phyloP scores from a whole-genome alignment of 2,113 vertebrate species.

The Peucedramus taeniatus region DNA sequence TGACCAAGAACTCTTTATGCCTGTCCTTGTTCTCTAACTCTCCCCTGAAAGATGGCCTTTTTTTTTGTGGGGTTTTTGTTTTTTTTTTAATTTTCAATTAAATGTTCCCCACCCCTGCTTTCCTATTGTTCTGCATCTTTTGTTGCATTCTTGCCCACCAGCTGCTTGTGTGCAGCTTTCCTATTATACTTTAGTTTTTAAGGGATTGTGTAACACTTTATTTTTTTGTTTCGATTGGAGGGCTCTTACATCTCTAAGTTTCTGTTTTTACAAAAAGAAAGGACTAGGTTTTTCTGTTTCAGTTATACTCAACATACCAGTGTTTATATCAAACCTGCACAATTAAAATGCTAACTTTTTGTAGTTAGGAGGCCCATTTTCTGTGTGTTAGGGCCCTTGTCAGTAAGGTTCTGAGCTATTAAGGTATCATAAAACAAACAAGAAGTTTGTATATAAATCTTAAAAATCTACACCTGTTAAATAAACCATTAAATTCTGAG shows the following conservation, averaged over 20 bases:
- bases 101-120: neutral
- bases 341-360: neutral
- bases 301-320: neutral
- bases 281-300: neutral
- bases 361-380: neutral
- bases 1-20: neutral
- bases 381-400: neutral
- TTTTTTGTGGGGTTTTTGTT: too few species aligned
- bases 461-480: neutral
- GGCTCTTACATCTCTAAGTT: neutral
- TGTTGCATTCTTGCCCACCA: neutral
- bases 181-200: neutral
- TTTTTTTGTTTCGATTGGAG: neutral
- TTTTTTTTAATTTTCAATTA: neutral
- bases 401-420: neutral
- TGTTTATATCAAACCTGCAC: neutral
- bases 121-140: neutral
- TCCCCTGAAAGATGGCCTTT: neutral
- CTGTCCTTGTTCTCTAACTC: neutral
- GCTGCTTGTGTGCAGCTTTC: neutral
- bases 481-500: neutral
- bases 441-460: neutral
- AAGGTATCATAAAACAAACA: neutral
- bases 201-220: neutral
- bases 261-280: neutral